Evolutionary conservation across 2,888 invertebrate genomes (phyloP), one percentile per base, ranked within the genome.

Genomic region (Tromatobia lineatoria): DNA sequence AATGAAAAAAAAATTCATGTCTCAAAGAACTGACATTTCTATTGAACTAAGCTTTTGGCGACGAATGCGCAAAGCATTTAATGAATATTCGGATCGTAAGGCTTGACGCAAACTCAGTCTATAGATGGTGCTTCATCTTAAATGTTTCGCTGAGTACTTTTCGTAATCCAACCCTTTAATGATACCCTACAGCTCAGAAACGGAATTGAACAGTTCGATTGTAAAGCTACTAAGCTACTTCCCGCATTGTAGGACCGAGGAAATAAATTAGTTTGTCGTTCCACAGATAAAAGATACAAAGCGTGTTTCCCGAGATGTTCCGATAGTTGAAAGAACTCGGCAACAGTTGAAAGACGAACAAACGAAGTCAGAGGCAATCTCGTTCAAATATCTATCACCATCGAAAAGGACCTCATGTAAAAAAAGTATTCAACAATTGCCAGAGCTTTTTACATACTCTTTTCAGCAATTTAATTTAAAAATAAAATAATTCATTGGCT

Each of bases 211-310:
- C 23, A 47, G 50, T 61, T 15, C 45, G 38, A 61, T 23, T 20
- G 29, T n/a, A 23, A 47, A 47, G 15, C 45, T 25, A 45, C n/a
- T 23, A 47, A 47, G 15, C 45, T 25, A 45, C n/a, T 23, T 23
- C 6, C 29, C 1, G 11, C 38, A n/a, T 25, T 15, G 47, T 3
- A 23, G 47, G n/a, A 8, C 15, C 45, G 25, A 20, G 66, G 13
- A 76, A 76, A 76, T 38, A 70, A 81, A 76, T 76, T 70, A 71
- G 11, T 71, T 54, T 47, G 42, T 54, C 64, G 81, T 76, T 64
- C n/a, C 20, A 23, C 20, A 20, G 15, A 64, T 45, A 71, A 70
- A 57, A 71, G 38, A 66, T 57, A 76, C 64, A 76, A 75, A 71
- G 64, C 66, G 15, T 20, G n/a, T 6, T 7, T 18, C 45, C 7